Base-by-base conservation (phyloP, 2,888 invertebrate genomes). In the Agrilus cyanescens region DNA sequence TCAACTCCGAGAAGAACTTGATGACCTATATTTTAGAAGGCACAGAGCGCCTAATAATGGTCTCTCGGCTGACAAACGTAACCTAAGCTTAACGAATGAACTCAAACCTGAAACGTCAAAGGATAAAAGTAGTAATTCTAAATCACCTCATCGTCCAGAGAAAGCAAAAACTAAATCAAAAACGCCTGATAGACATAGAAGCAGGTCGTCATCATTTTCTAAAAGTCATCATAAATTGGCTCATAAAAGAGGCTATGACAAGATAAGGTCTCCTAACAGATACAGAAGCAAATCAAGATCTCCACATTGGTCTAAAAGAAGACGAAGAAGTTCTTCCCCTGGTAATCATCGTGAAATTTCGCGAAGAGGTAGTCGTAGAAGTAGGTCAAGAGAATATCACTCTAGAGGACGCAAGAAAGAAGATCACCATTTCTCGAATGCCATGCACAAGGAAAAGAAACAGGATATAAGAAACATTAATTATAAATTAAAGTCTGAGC, bases 1-100 rank as follows among this genome's bases (percentile, higher is more conserved):
- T 1, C 66, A 72, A 8, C 56, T 73, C n/a, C 60, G 66, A 45
- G 53, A 47, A 18, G 47, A 67, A 48, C 34, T 66, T 20, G 68
- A 71, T 33, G 55, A 66, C 45, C 7, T 57, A 15, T 40, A 53
- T 15, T 66, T 68, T 46, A 58, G 56, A 47, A 25, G 25, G 10
- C 8, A 25, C 10, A 25, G 25, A 10, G 25, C 25, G 8, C 25
- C 25, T 25, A 10, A 25, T 25, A 25, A 25, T 25, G 25, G 25
- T 25, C n/a, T n/a, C n/a, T 10, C 25, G 2, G 2, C 2, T 25
- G 10, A 10, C 25, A 25, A 10, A 10, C 8, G 10, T 10, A 25
- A 14, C n/a, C 15, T n/a, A n/a, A n/a, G 6, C 15, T 6, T 12
- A 12, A 32, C 32, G 4, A n/a, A 34, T 14, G 12, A 34, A 34